Percentiles rank a stretch among this genome's conserved stretches.
Conservation (phyloP, 2,797 vertebrate genomes). For the Loris lydekkerianus region DNA sequence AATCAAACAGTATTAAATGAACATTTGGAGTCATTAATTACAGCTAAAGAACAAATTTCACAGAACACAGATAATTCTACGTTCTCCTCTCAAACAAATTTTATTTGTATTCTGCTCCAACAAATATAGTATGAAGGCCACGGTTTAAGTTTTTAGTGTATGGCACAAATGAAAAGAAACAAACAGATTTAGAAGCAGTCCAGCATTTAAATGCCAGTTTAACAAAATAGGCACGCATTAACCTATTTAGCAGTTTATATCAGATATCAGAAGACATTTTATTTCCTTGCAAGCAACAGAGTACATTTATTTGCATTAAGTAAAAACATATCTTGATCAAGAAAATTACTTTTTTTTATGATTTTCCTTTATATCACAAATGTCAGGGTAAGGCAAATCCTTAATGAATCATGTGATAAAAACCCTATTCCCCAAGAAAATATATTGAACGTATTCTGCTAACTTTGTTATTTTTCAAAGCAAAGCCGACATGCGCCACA, state of each 20-base stretch:
- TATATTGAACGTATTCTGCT: slow-evolving; percentile 91
- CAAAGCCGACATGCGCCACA: slow-evolving; percentile 93
- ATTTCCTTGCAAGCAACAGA: slow-evolving; percentile 90
- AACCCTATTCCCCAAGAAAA: slow-evolving; percentile 92
- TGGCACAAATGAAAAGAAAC: slow-evolving; percentile 92
- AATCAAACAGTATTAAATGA: not conserved
- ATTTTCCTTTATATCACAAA: slow-evolving; percentile 89
- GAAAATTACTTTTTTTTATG: slow-evolving; percentile 87
- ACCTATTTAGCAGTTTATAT: slow-evolving; percentile 88
- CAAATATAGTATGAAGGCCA: slow-evolving; percentile 97
- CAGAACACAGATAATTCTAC: not conserved
- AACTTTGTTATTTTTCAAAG: slow-evolving; percentile 91
- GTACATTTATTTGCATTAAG: slow-evolving; percentile 90
- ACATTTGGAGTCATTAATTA: not conserved
- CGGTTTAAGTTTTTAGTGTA: slow-evolving; percentile 90
- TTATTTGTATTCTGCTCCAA: slow-evolving; percentile 91
- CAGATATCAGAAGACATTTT: slow-evolving; percentile 91
- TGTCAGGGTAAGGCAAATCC: slow-evolving; percentile 97
- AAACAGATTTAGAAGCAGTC: slow-evolving; percentile 87
- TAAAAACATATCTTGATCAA: slow-evolving; percentile 89
- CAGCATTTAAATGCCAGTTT: slow-evolving; percentile 86
- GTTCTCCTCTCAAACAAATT: slow-evolving; percentile 86
- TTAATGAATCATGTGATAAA: slow-evolving; percentile 91
- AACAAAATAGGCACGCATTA: slow-evolving; percentile 89
- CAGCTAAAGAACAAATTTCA: not conserved